Percentiles rank a stretch among this genome's conserved stretches.
Evolutionary conservation across 2,888 invertebrate species (phyloP).

Genomic region (Spialia ferax): DNA sequence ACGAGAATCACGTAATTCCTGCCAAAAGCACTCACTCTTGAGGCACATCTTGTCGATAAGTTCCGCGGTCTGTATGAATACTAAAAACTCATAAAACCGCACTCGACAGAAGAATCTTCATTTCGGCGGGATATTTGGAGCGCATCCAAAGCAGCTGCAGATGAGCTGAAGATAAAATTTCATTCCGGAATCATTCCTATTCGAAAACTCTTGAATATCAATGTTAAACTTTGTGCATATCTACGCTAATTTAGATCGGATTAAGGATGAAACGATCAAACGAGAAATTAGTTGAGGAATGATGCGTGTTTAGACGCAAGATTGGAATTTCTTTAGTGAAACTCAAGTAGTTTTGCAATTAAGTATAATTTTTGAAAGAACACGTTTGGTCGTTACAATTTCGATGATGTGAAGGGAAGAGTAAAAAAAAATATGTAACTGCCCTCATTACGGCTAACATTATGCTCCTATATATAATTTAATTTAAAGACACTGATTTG

Average conservation of each 20-base stretch:
- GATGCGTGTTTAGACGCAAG: neutral
- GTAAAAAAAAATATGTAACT: too few species aligned
- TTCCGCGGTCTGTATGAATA: constrained; percentile 36
- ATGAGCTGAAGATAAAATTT: constrained; percentile 38
- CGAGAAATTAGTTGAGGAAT: neutral
- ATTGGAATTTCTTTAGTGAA: too few species aligned
- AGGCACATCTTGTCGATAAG: constrained; percentile 30
- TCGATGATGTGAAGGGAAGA: too few species aligned
- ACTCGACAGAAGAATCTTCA: constrained; percentile 37
- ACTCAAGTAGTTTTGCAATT: too few species aligned
- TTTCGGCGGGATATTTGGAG: constrained; percentile 34
- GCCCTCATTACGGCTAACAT: too few species aligned
- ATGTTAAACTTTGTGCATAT: constrained; percentile 27
- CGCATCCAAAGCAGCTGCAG: constrained; percentile 34
- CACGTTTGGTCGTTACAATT: too few species aligned
- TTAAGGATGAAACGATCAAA: constrained; percentile 1
- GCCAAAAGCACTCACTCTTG: constrained; percentile 16
- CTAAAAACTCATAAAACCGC: constrained; percentile 41
- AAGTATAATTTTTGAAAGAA: too few species aligned
- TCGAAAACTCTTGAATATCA: constrained; percentile 37
- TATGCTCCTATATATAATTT: too few species aligned
- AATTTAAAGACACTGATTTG: too few species aligned
- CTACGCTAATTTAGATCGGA: constrained; percentile 7
- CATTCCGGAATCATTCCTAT: constrained; percentile 35
- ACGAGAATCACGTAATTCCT: constrained; percentile 3